These are phyloP conservation scores for Microcebus tavaratra DNA, from an alignment of 2,113 vertebrate species.

Conservation along the genomic window DNA sequence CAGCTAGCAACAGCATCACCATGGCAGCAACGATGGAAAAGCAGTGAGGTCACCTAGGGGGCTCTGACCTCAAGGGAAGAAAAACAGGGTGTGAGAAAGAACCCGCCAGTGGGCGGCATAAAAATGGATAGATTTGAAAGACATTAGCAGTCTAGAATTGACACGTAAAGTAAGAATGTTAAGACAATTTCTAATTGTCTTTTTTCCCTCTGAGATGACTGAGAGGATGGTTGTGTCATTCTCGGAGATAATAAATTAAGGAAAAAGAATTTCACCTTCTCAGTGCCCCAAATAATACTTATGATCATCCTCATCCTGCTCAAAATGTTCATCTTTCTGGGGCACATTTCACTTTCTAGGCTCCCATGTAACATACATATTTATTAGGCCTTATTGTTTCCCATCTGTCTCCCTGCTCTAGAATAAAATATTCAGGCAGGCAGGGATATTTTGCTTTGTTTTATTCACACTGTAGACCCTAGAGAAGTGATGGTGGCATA, in stretches of 20 bases:
- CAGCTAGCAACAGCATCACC: background rate
- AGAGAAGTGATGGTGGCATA: background rate
- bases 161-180: background rate
- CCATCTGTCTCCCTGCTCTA: background rate
- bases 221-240: background rate
- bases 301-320: background rate
- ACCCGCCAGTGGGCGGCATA: background rate
- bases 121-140: background rate
- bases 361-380: background rate
- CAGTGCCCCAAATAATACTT: background rate
- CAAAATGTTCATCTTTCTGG: background rate
- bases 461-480: background rate
- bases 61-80: background rate
- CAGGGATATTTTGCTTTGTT: background rate
- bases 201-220: background rate
- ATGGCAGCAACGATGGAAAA: background rate
- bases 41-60: background rate
- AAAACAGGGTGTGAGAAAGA: background rate
- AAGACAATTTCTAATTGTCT: background rate
- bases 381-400: background rate
- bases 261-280: background rate
- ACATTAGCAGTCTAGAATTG: background rate
- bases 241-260: background rate
- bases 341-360: background rate
- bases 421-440: background rate